Conservation (phyloP, 2,888 invertebrate species). For the Stenurella melanura region DNA sequence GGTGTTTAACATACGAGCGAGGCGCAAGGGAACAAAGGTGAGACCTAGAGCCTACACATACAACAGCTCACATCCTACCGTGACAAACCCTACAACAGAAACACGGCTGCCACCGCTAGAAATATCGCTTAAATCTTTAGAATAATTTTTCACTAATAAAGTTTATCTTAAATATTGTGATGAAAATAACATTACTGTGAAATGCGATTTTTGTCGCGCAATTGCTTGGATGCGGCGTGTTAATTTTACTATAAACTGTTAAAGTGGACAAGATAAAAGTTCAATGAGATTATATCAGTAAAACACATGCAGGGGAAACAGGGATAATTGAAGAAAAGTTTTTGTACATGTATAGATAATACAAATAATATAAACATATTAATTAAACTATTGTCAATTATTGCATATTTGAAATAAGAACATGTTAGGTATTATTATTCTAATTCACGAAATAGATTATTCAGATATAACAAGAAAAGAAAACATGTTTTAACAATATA, state of each 20-base stretch:
- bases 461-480: too few species aligned
- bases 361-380: too few species aligned
- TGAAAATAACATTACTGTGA: background rate
- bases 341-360: too few species aligned
- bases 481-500: too few species aligned
- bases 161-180: constrained; percentile 1
- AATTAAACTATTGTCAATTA: too few species aligned
- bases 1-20: constrained; percentile 84
- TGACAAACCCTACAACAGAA: constrained; percentile 60
- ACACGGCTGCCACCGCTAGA: constrained; percentile 66
- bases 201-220: background rate
- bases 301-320: background rate
- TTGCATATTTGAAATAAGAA: too few species aligned
- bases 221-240: background rate
- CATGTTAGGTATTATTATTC: too few species aligned
- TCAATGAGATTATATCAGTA: background rate
- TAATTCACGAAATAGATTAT: too few species aligned
- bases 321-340: too few species aligned
- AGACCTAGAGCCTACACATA: constrained; percentile 69
- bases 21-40: constrained; percentile 70
- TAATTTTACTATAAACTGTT: background rate
- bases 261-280: background rate
- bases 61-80: constrained; percentile 54
- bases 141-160: constrained; percentile 49
- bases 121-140: constrained; percentile 66